Evolutionary conservation across 92 coral and sea anemone species (phyloP).

Genomic region (Micromussa lordhowensis): DNA sequence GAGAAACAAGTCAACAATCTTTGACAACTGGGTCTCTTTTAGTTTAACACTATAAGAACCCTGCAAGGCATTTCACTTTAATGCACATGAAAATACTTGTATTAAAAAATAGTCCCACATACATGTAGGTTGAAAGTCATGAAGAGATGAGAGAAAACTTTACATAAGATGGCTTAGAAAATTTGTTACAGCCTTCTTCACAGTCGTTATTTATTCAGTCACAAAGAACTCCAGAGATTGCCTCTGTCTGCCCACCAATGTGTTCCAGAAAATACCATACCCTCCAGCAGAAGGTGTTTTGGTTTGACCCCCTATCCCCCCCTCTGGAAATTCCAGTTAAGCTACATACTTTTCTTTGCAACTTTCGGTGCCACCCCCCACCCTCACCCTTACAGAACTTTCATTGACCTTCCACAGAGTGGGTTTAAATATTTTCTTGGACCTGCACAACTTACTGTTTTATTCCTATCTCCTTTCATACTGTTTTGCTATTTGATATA

Average conservation of each 20-base stretch:
- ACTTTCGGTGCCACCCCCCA: no score
- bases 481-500: conserved; percentile 15
- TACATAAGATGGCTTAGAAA: neutral
- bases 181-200: neutral
- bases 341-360: no score
- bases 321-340: no score
- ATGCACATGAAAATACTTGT: neutral
- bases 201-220: neutral
- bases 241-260: neutral
- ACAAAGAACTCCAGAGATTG: neutral
- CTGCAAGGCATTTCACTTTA: neutral
- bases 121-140: neutral
- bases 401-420: no score
- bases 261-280: neutral
- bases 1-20: neutral
- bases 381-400: no score
- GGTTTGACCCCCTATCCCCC: no score
- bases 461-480: neutral
- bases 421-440: no score
- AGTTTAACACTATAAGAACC: neutral
- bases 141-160: neutral
- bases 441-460: neutral
- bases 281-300: no score
- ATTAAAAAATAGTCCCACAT: neutral
- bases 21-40: neutral